A percentile compares a stretch with the other conserved stretches of the same genome.
phyloP scores from a whole-genome alignment of 2,113 vertebrate genomes.

The Copsychus sechellarum region DNA sequence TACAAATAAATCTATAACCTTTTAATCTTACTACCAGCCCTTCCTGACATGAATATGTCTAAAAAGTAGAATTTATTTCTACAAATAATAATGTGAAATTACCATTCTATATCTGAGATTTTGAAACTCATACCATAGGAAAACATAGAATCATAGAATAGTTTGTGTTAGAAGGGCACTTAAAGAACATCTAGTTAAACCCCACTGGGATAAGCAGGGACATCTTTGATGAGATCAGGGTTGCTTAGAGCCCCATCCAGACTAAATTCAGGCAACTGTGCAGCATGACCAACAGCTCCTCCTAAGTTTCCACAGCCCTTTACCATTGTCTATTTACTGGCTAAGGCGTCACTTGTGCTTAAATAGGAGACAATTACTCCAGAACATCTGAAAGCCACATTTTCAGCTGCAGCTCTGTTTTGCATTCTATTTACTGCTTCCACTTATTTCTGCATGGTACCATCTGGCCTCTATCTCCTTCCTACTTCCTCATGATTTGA shows the following conservation, averaged over 20 bases:
- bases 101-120: background rate
- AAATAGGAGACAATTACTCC: background rate
- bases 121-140: background rate
- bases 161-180: background rate
- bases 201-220: background rate
- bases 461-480: background rate
- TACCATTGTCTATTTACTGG: background rate
- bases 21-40: background rate
- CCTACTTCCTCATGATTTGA: constrained; percentile 18
- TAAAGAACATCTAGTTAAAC: background rate
- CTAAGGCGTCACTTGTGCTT: background rate
- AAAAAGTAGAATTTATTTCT: background rate
- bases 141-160: background rate
- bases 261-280: background rate
- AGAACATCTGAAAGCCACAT: background rate
- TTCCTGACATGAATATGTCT: background rate
- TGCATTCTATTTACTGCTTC: background rate
- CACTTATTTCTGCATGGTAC: background rate
- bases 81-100: background rate
- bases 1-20: background rate
- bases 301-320: background rate
- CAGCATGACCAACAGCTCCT: background rate
- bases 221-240: background rate
- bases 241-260: background rate
- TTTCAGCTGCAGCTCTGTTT: background rate